Percentiles rank a stretch among this genome's conserved stretches.
Conservation (phyloP, 1,140 invertebrate species). For the Aricia agestis region DNA sequence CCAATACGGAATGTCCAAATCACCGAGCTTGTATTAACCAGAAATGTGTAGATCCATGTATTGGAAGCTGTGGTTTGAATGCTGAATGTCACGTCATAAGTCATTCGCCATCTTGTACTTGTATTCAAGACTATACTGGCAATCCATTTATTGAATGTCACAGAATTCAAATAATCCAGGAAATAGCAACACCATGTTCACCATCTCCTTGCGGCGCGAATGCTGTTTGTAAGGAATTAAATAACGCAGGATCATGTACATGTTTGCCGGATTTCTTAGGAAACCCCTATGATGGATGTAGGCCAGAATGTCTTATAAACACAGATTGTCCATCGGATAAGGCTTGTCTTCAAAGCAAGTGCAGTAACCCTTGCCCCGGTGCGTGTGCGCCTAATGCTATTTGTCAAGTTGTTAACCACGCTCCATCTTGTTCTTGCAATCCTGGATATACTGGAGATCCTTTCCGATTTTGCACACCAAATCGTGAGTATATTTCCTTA, state of each 20-base stretch:
- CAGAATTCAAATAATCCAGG: slow-evolving; percentile 60
- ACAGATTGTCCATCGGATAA: slow-evolving; percentile 81
- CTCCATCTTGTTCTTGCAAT: slow-evolving; percentile 84
- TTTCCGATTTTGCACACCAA: slow-evolving; percentile 78
- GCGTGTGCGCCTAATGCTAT: slow-evolving; percentile 85
- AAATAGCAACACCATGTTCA: slow-evolving; percentile 79
- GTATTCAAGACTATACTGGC: slow-evolving; percentile 78
- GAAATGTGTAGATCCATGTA: slow-evolving; percentile 80
- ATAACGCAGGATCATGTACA: slow-evolving; percentile 84
- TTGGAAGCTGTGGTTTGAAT: slow-evolving; percentile 78
- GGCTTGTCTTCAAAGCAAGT: slow-evolving; percentile 83
- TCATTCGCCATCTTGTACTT: slow-evolving; percentile 80
- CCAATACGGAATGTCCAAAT: slow-evolving; percentile 79
- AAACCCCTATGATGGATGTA: slow-evolving; percentile 84
- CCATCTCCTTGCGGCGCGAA: slow-evolving; percentile 88
- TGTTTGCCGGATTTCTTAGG: slow-evolving; percentile 84
- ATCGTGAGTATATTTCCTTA: slow-evolving; percentile 71
- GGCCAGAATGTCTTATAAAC: slow-evolving; percentile 84
- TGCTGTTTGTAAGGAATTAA: slow-evolving; percentile 86
- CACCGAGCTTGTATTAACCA: slow-evolving; percentile 80
- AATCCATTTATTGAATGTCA: slow-evolving; percentile 79
- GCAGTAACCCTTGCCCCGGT: slow-evolving; percentile 83
- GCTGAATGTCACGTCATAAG: slow-evolving; percentile 79
- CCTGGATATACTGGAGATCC: slow-evolving; percentile 85
- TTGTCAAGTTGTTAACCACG: slow-evolving; percentile 85